Percentiles rank a stretch among this genome's conserved stretches.
These are phyloP conservation scores for Etheostoma cragini DNA, from an alignment of 2,113 vertebrate species.

Conservation along the genomic window DNA sequence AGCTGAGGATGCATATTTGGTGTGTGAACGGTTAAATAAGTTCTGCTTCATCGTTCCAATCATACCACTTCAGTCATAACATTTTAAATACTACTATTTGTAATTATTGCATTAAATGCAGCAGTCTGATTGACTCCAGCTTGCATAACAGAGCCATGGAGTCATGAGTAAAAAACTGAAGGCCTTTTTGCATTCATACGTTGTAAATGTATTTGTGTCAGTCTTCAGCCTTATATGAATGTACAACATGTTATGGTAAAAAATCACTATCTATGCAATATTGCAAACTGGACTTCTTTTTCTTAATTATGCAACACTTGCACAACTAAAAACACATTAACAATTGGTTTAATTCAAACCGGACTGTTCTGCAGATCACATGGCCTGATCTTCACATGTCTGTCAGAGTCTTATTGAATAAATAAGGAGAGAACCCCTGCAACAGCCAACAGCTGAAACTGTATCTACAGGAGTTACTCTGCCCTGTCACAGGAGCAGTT, in stretches of 20 bases:
- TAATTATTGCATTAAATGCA: constrained; percentile 28
- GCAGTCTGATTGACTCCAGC: neutral
- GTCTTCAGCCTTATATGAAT: no score
- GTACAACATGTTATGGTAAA: no score
- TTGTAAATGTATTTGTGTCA: neutral
- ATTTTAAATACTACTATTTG: neutral
- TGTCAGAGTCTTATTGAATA: constrained; percentile 28
- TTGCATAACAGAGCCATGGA: neutral
- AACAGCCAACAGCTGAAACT: constrained; percentile 73
- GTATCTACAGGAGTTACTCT: constrained; percentile 65
- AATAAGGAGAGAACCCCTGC: constrained; percentile 56
- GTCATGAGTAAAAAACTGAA: neutral
- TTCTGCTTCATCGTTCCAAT: neutral
- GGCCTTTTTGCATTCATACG: neutral
- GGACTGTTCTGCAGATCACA: constrained; percentile 37
- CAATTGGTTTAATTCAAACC: neutral
- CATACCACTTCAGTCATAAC: neutral
- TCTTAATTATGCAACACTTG: neutral
- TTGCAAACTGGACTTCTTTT: neutral
- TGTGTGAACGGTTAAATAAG: neutral
- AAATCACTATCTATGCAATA: no score
- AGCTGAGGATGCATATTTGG: neutral
- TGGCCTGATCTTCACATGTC: constrained; percentile 14
- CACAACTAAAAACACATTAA: neutral
- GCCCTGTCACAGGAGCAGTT: constrained; percentile 71